Base-by-base conservation (phyloP, 2,888 invertebrate species). In the Pollenia angustigena region DNA sequence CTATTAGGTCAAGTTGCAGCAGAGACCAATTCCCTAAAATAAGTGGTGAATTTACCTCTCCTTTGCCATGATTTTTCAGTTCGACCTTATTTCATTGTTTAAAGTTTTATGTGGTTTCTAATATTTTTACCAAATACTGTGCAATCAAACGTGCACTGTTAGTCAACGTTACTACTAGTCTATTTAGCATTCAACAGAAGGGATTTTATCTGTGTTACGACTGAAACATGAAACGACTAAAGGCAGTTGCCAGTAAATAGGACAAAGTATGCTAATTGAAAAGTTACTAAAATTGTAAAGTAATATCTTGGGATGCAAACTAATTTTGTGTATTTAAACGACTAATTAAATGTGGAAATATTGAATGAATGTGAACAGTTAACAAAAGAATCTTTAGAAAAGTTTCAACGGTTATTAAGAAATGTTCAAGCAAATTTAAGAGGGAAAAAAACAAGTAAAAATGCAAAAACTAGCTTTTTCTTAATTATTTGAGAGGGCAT, bases 131-230 rank as follows among this genome's bases (percentile, higher is more conserved):
- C 56, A 56, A 11, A 56, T 12, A 56, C 56, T 23, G 56, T 56
- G 12, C 23, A 12, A 18, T 56, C 4, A 56, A 11, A 56, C 56
- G 23, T 56, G 50, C 42, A 16, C 11, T 62, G 0, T 54, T 10
- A 58, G 40, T 46, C 14, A 44, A 48, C 58, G 58, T 58, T 48
- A 58, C 48, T 72, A 32, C 32, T 74, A 60, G n/a, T 60, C 48
- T 74, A 60, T 50, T 60, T 60, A 74, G 11, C 50, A 60, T 60
- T 32, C 58, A 60, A 60, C 50, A 48, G 48, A 60, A 74, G 14
- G 50, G 60, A 60, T 40, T 60, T 48, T 60, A 60, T 74, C 16
- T 50, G 14, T 74, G 46, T 16, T 62, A 44, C n/a, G 50, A 40
- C 32, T 46, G 23, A 32, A 32, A 32, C n/a, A 40, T 12, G 14